Evolutionary conservation across 2,113 vertebrate genomes (phyloP).

Genomic region (Axis porcinus): DNA sequence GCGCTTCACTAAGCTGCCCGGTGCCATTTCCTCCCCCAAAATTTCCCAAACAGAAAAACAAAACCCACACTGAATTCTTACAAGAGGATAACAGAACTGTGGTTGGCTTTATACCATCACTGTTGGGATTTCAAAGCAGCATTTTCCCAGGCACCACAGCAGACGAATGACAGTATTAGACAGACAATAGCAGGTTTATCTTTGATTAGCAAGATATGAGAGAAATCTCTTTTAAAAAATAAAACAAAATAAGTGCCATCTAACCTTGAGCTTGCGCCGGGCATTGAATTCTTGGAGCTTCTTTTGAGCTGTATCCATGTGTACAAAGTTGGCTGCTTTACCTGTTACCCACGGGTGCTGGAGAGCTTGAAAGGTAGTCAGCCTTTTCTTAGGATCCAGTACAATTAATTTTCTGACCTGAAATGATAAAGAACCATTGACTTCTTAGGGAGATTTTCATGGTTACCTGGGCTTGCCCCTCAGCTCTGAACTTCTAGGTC

Average conservation of each 20-base stretch:
- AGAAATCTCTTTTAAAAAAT: not conserved
- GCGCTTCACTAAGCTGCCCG: not conserved
- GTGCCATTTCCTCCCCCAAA: not conserved
- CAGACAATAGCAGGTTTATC: not conserved
- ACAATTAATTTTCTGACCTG: constrained; percentile 92
- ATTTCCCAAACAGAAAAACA: not conserved
- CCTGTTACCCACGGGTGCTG: constrained; percentile 92
- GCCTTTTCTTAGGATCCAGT: constrained; percentile 90
- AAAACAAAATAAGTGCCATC: not conserved
- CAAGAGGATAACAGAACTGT: not conserved
- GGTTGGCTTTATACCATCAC: not conserved
- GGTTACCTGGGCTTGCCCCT: not conserved
- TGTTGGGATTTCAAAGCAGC: not conserved
- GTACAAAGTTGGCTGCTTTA: constrained; percentile 90
- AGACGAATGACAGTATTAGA: not conserved
- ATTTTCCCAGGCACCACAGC: not conserved
- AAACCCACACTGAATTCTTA: not conserved
- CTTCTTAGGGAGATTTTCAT: not conserved
- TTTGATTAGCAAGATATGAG: not conserved
- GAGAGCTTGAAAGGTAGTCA: constrained; percentile 89
- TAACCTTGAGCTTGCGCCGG: constrained; percentile 91
- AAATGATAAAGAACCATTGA: constrained; percentile 22
- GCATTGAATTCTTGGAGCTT: constrained; percentile 94
- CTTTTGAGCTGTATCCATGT: constrained; percentile 92
- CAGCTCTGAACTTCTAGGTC: not conserved